Evolutionary conservation across 2,888 invertebrate genomes (phyloP).

Genomic region (Cantharis rufa): DNA sequence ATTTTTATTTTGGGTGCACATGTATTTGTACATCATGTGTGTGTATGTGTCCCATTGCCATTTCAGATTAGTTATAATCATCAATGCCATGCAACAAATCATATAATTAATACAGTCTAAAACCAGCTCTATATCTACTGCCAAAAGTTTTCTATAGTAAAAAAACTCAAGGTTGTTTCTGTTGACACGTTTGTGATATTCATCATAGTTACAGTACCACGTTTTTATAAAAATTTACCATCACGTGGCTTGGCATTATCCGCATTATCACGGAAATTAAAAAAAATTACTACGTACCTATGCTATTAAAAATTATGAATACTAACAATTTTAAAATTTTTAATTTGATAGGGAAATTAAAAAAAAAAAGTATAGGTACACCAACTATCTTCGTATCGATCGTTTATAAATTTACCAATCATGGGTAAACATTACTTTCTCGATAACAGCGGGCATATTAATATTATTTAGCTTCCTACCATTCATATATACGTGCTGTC

Average conservation of each 20-base stretch:
- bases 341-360: neutral
- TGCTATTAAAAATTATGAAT: neutral
- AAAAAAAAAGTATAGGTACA: neutral
- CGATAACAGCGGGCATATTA: neutral
- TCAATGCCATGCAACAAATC: conserved; percentile 2
- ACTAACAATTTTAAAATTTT: neutral
- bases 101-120: conserved; percentile 1
- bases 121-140: conserved; percentile 19
- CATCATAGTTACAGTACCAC: conserved; percentile 13
- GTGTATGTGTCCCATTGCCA: neutral
- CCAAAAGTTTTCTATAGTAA: conserved; percentile 21
- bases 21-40: neutral
- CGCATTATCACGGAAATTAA: conserved; percentile 10
- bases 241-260: conserved; percentile 6
- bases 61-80: neutral
- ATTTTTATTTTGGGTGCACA: neutral
- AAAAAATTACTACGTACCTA: conserved; percentile 8
- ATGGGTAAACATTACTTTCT: neutral
- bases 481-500: conserved; percentile 79
- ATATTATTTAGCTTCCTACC: conserved; percentile 58
- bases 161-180: conserved; percentile 34
- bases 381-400: neutral
- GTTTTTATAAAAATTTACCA: conserved; percentile 12
- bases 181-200: conserved; percentile 36
- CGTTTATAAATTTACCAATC: neutral